Evolutionary conservation across 2,113 vertebrate genomes (phyloP).

Genomic region (Xenotilapia longispinis): DNA sequence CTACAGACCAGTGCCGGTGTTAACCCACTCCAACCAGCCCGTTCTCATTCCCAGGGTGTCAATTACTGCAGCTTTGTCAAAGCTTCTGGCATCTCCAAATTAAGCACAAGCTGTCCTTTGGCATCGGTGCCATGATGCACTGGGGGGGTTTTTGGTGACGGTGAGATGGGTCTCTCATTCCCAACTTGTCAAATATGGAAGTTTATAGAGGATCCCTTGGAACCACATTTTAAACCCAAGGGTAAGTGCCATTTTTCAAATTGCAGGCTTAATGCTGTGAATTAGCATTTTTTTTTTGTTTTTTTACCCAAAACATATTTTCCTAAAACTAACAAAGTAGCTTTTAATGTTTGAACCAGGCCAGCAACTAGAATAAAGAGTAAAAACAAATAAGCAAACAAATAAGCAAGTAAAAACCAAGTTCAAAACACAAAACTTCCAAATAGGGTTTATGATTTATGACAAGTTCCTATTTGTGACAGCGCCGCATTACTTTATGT

Average conservation of each 20-base stretch:
- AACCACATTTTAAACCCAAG: background rate
- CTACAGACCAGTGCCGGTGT: background rate
- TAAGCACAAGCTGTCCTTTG: background rate
- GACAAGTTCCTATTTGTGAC: background rate
- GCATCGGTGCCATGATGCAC: background rate
- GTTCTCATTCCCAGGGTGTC: background rate
- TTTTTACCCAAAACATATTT: background rate
- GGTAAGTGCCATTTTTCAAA: background rate
- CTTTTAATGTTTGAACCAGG: background rate
- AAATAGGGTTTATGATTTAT: background rate
- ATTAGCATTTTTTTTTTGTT: rapidly evolving
- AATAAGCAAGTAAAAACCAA: background rate
- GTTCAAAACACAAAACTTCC: background rate
- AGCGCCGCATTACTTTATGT: background rate
- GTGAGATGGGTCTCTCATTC: background rate
- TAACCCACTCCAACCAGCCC: background rate
- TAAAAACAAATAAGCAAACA: background rate
- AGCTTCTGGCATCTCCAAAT: background rate
- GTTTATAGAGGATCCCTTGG: background rate
- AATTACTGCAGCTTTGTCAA: background rate
- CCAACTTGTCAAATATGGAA: background rate
- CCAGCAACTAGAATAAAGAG: background rate
- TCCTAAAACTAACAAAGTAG: background rate
- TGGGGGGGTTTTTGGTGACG: rapidly evolving
- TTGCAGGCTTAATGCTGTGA: background rate